These are phyloP conservation scores for Timandra comae DNA, from an alignment of 2,888 invertebrate genomes.

Conservation along the genomic window DNA sequence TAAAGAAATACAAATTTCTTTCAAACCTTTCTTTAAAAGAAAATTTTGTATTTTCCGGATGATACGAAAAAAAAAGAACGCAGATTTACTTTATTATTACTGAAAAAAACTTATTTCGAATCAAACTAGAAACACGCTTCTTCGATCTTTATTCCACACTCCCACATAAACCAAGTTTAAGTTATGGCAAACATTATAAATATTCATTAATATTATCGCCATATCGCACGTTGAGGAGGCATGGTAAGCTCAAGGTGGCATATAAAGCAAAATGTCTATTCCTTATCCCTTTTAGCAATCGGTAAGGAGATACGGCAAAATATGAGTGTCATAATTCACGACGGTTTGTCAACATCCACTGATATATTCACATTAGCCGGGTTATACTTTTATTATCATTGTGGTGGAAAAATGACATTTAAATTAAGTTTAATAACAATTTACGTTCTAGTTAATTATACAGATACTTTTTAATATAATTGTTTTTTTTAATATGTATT, in stretches of 20 bases:
- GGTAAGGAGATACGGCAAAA: conserved; percentile 59
- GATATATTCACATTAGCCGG: conserved; percentile 57
- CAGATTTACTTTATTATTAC: too few relatives aligned
- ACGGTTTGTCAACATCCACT: conserved; percentile 61
- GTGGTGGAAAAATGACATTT: conserved; percentile 3
- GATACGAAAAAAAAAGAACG: too few relatives aligned
- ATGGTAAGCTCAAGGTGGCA: conserved; percentile 24
- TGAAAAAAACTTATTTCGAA: too few relatives aligned
- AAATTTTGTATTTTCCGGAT: too few relatives aligned
- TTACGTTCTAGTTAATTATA: too few relatives aligned
- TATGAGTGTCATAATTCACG: conserved; percentile 63
- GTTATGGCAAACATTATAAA: conserved; percentile 53
- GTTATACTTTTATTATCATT: conserved; percentile 44
- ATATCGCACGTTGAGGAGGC: conserved; percentile 28
- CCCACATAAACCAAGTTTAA: conserved; percentile 35
- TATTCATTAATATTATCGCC: conserved; percentile 58
- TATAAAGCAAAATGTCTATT: conserved; percentile 25
- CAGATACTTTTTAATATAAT: too few relatives aligned
- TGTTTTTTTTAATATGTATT: too few relatives aligned
- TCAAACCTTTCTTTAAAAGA: too few relatives aligned
- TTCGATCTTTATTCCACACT: too few relatives aligned
- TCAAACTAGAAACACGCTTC: too few relatives aligned
- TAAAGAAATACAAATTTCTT: too few relatives aligned
- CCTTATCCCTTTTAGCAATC: conserved; percentile 39
- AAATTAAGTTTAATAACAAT: background rate